These are phyloP conservation scores for Macrostomum cliftonense DNA, from an alignment of 2,888 invertebrate genomes.

Conservation along the genomic window DNA sequence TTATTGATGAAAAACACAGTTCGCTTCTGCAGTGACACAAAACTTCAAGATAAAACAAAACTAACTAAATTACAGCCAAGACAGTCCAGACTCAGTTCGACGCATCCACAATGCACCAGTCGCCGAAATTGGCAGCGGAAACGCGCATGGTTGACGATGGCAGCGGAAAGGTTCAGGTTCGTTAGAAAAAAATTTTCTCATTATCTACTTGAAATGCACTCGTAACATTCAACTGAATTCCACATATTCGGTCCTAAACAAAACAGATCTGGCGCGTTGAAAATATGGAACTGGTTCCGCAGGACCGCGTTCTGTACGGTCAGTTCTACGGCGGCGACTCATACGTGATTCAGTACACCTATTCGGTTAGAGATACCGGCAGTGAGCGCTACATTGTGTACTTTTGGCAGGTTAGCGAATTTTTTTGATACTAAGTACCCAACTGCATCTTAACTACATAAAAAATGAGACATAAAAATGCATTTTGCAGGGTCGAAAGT, in stretches of 20 bases:
- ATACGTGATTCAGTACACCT: constrained; percentile 48
- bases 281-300: constrained; percentile 54
- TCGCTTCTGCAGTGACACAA: no score
- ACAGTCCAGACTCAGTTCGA: constrained; percentile 57
- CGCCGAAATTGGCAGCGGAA: constrained; percentile 64
- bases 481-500: constrained; percentile 59
- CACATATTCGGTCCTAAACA: no score
- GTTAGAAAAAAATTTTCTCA: not conserved
- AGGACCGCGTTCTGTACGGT: constrained; percentile 50
- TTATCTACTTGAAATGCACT: no score
- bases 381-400: constrained; percentile 50
- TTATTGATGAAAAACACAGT: no score
- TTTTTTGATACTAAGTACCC: no score
- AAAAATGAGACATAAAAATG: no score
- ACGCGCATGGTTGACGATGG: constrained; percentile 71
- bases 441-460: no score
- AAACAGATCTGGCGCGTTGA: constrained; percentile 51
- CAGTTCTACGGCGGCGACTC: constrained; percentile 61
- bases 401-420: constrained; percentile 52
- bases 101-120: constrained; percentile 57
- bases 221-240: no score
- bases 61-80: constrained; percentile 31
- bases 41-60: constrained; percentile 2
- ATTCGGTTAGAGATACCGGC: constrained; percentile 26
- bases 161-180: constrained; percentile 50